phyloP scores from a whole-genome alignment of 1,140 invertebrate species.

The Lepidotrigona ventralis region DNA sequence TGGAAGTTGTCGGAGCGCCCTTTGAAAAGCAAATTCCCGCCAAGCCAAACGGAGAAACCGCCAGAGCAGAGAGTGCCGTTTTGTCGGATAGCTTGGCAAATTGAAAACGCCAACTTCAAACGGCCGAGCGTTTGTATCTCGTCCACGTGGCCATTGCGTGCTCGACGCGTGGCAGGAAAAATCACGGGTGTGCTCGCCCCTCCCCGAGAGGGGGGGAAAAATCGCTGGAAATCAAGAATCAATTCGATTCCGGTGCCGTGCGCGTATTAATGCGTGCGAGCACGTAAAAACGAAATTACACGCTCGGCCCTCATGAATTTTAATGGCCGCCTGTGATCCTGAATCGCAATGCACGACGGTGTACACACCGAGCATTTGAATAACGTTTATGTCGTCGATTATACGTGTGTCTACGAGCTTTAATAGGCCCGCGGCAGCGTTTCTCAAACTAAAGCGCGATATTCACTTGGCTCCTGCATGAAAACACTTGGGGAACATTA shows the following conservation, averaged over 20 bases:
- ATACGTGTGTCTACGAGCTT: constrained; percentile 29
- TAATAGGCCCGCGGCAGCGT: constrained; percentile 8
- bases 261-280: constrained; percentile 18
- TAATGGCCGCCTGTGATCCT: constrained; percentile 31
- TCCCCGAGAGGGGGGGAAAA: background rate
- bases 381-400: constrained; percentile 39
- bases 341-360: constrained; percentile 35
- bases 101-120: constrained; percentile 42
- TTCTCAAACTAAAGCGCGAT: background rate
- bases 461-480: background rate
- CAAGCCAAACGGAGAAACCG: constrained; percentile 47
- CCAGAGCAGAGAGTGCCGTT: constrained; percentile 28
- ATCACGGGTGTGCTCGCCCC: background rate
- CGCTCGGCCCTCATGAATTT: constrained; percentile 34
- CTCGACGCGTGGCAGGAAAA: background rate
- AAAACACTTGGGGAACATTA: background rate
- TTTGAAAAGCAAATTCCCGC: constrained; percentile 55
- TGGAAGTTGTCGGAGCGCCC: background rate
- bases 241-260: background rate
- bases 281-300: constrained; percentile 45
- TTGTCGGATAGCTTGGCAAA: constrained; percentile 26
- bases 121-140: no score
- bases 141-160: no score
- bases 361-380: constrained; percentile 32
- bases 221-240: background rate